Conservation (phyloP, 2,888 invertebrate genomes). For the Formica aserva region DNA sequence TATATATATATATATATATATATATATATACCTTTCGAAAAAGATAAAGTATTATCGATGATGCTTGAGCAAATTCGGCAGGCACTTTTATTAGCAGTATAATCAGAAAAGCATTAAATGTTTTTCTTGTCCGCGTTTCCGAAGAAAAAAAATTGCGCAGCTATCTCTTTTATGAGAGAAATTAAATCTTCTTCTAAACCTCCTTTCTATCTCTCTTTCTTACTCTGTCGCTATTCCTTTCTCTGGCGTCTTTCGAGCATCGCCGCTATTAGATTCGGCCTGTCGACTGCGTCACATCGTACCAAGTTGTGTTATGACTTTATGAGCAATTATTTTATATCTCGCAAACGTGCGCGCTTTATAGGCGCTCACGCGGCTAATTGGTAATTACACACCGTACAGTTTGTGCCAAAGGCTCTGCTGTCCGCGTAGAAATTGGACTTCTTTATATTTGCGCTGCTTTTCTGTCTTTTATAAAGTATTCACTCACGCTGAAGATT, state of each 20-base stretch:
- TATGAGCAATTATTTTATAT: slow-evolving; percentile 61
- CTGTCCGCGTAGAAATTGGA: slow-evolving; percentile 51
- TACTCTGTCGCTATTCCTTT: not conserved
- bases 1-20: no score
- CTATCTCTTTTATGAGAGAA: slow-evolving; percentile 4
- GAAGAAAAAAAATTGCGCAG: not conserved
- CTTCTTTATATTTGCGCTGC: slow-evolving; percentile 49
- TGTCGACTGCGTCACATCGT: not conserved
- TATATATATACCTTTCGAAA: not conserved
- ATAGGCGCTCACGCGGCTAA: slow-evolving; percentile 59
- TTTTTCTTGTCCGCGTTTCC: not conserved
- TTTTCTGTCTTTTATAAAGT: slow-evolving; percentile 25
- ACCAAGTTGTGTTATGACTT: slow-evolving; percentile 30
- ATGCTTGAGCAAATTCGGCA: not conserved
- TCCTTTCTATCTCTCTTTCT: not conserved
- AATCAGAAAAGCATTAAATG: not conserved
- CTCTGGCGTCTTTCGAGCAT: not conserved
- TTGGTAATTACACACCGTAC: slow-evolving; percentile 70
- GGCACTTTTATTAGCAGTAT: not conserved
- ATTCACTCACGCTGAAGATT: slow-evolving; percentile 25
- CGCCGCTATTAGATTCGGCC: not conserved
- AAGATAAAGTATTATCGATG: not conserved
- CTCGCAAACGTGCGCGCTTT: slow-evolving; percentile 46
- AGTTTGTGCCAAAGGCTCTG: slow-evolving; percentile 23
- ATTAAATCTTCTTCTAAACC: not conserved